Base-by-base conservation (phyloP, 2,888 invertebrate genomes). In the Osmoderma eremita region DNA sequence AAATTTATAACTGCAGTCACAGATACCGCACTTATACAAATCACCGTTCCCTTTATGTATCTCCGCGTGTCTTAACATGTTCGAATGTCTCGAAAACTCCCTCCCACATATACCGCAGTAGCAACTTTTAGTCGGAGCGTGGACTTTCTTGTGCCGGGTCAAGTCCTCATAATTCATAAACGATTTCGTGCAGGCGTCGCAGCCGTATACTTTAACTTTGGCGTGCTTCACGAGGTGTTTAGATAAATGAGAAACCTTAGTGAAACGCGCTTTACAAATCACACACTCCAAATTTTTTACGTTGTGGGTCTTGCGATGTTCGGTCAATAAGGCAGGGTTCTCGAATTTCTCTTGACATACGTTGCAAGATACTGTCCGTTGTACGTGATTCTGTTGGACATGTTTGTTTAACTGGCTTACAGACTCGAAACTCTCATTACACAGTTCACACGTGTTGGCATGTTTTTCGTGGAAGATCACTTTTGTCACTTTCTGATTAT, bases 171-270 rank as follows among this genome's bases (percentile, higher is more conserved):
- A 75, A 61, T 80, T 81, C 22, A 78, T 70, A 67, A 84, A 85
- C 8, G 79, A 73, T 72, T 83, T 83, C 45, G 77, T 76, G 69
- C 85, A 85, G 39, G 81, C 75, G 38, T 82, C 81, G 72, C 85
- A 85, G 3, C 63, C 42, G 48, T 71, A 76, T 5, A 74, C 71
- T 51, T 74, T 72, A 3, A 75, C 50, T n/a, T 71, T 70, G 67
- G 82, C 77, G 70, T 84, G 84, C 3, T 81, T 81, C 45, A 82
- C 77, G 74, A 83, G 78, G 73, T 84, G 84, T 71, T 81, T 83
- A 38, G 78, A 78, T 50, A 83, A 75, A 61, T 78, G 80, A 6
- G 79, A 75, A 71, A 82, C 81, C 62, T 83, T 84, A 39, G 81
- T 75, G 71, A 83, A 84, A 10, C 82, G 77, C 12, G 81, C 79